Evolutionary conservation across 2,888 invertebrate genomes (phyloP).

Genomic region (Dynastes tityus): DNA sequence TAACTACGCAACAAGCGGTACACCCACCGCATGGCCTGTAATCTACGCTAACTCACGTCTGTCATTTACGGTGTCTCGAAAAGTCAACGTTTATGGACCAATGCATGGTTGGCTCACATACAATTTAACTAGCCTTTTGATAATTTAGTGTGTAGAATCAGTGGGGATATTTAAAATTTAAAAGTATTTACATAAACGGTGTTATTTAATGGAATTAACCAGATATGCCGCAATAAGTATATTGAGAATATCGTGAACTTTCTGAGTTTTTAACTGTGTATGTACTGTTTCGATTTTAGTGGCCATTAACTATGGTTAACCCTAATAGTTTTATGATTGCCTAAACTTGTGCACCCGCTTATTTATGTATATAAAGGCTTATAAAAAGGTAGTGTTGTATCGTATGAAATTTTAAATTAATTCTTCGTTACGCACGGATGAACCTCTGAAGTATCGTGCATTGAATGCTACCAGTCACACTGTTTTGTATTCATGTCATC

Average conservation of each 20-base stretch:
- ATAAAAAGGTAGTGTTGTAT: conserved; percentile 38
- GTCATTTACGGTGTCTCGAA: conserved; percentile 32
- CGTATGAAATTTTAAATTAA: conserved; percentile 59
- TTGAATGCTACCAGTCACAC: conserved; percentile 60
- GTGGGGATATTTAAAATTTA: conserved; percentile 38
- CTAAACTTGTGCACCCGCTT: conserved; percentile 18
- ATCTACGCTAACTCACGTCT: conserved; percentile 53
- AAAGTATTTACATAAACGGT: conserved; percentile 6
- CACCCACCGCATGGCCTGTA: conserved; percentile 64
- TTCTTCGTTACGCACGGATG: conserved; percentile 61
- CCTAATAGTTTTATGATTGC: neutral
- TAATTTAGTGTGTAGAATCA: conserved; percentile 21
- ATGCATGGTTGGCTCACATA: conserved; percentile 4
- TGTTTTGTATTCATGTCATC: conserved; percentile 60
- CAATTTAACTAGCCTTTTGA: conserved; percentile 3
- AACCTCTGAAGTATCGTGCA: conserved; percentile 61
- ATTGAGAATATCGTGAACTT: conserved; percentile 15
- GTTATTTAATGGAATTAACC: conserved; percentile 16
- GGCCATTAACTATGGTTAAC: conserved; percentile 32
- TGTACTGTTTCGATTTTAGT: conserved; percentile 5
- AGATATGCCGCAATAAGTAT: conserved; percentile 10
- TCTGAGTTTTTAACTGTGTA: conserved; percentile 34
- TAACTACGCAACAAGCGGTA: conserved; percentile 64
- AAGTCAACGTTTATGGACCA: conserved; percentile 27
- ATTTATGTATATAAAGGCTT: conserved; percentile 18